Evolutionary conservation across 2,113 vertebrate species (phyloP).

Genomic region (Nothobranchius furzeri): DNA sequence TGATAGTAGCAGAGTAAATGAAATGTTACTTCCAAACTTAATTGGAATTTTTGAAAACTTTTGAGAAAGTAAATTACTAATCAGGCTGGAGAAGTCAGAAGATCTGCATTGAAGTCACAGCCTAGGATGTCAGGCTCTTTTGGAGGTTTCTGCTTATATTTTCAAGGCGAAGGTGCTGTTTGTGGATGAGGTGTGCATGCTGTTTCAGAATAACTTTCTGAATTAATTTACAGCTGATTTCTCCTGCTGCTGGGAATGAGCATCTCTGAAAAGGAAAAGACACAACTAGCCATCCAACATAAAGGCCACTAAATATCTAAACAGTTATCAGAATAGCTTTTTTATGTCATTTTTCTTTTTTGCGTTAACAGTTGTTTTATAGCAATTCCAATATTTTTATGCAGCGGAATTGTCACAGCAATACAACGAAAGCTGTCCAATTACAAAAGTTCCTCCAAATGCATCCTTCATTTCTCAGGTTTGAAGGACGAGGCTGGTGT

Average conservation of each 20-base stretch:
- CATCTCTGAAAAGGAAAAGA: background rate
- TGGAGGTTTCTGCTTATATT: background rate
- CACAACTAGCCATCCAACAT: background rate
- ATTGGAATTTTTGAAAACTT: background rate
- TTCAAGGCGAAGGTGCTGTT: background rate
- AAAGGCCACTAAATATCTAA: background rate
- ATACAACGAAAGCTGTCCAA: no score
- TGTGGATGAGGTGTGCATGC: background rate
- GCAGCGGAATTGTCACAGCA: no score
- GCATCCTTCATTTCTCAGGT: no score
- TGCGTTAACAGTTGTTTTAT: no score
- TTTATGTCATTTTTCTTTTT: no score
- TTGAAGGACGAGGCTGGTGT: no score
- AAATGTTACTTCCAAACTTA: background rate
- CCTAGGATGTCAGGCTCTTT: background rate
- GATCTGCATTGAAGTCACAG: background rate
- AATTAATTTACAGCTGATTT: slow-evolving; percentile 7
- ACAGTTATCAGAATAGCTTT: no score
- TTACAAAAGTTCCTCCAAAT: no score
- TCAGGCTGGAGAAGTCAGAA: background rate
- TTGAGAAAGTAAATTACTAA: background rate
- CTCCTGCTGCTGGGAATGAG: background rate
- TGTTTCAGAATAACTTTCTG: background rate
- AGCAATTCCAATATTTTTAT: no score
- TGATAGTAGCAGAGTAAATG: background rate